phyloP scores from a whole-genome alignment of 2,888 invertebrate genomes.

The Apocheima hispidaria region DNA sequence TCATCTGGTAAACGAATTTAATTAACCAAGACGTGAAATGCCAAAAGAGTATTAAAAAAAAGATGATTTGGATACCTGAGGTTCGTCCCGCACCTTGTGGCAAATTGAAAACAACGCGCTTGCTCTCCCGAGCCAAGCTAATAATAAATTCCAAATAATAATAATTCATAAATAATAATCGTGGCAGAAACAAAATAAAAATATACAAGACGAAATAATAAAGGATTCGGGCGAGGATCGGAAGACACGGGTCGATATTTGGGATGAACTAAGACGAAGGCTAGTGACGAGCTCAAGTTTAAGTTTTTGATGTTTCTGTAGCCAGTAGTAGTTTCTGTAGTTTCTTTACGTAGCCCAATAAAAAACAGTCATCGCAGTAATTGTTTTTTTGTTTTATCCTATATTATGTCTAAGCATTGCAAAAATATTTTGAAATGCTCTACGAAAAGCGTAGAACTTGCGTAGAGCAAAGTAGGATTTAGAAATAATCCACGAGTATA shows the following conservation, averaged over 20 bases:
- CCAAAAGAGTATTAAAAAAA: conserved; percentile 69
- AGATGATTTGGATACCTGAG: conserved; percentile 64
- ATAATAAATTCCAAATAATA: conserved; percentile 86
- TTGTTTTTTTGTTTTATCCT: background rate
- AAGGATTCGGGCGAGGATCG: conserved; percentile 74
- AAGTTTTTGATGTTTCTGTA: background rate
- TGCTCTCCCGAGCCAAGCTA: conserved; percentile 73
- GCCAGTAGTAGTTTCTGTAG: too few species aligned
- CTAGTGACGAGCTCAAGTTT: background rate
- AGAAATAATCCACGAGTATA: too few species aligned
- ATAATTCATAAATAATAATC: conserved; percentile 87
- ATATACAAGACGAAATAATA: conserved; percentile 85
- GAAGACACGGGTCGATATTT: conserved; percentile 60
- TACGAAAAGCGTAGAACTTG: conserved; percentile 10
- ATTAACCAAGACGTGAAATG: conserved; percentile 72
- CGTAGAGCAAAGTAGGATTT: background rate
- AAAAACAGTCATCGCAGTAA: background rate
- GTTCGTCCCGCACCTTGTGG: conserved; percentile 74
- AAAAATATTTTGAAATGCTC: background rate
- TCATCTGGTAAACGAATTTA: conserved; percentile 72
- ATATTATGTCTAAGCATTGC: too few species aligned
- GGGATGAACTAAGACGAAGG: background rate
- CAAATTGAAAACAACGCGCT: conserved; percentile 84
- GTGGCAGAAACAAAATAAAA: conserved; percentile 82
- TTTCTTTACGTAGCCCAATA: too few species aligned